phyloP scores from a whole-genome alignment of 2,888 invertebrate genomes.

The Luffia ferchaultella region DNA sequence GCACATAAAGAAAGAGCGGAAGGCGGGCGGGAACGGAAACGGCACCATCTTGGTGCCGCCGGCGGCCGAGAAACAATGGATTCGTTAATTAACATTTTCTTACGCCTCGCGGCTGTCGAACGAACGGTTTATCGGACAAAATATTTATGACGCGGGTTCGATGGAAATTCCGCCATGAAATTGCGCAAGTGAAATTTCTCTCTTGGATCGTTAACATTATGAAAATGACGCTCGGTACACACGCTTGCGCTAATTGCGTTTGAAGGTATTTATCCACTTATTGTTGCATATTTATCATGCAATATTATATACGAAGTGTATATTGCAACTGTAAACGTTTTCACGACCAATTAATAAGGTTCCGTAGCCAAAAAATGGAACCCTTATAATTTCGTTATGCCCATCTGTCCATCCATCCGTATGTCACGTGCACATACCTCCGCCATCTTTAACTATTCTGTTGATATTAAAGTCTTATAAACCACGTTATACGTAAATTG shows the following conservation, averaged over 20 bases:
- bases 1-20: conserved; percentile 60
- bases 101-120: conserved; percentile 69
- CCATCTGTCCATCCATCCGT: too few species aligned
- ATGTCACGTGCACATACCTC: too few species aligned
- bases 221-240: conserved; percentile 19
- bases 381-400: too few species aligned
- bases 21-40: conserved; percentile 63
- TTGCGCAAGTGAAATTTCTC: conserved; percentile 39
- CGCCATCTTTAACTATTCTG: too few species aligned
- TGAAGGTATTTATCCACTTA: too few species aligned
- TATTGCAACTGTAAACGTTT: too few species aligned
- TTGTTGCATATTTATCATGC: too few species aligned
- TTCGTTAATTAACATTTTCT: conserved; percentile 83
- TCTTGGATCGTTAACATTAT: conserved; percentile 29
- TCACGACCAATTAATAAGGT: too few species aligned
- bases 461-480: too few species aligned
- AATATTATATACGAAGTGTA: too few species aligned
- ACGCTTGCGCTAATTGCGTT: conserved; percentile 17
- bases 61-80: conserved; percentile 75
- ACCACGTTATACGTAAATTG: too few species aligned
- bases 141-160: conserved; percentile 60
- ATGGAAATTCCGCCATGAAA: conserved; percentile 54
- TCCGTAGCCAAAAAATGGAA: too few species aligned
- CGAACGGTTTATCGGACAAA: conserved; percentile 67
- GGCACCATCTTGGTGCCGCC: conserved; percentile 65